Evolutionary conservation across 1,140 invertebrate genomes (phyloP), one percentile per base, ranked within the genome.

Genomic region (Calephelis nemesis): DNA sequence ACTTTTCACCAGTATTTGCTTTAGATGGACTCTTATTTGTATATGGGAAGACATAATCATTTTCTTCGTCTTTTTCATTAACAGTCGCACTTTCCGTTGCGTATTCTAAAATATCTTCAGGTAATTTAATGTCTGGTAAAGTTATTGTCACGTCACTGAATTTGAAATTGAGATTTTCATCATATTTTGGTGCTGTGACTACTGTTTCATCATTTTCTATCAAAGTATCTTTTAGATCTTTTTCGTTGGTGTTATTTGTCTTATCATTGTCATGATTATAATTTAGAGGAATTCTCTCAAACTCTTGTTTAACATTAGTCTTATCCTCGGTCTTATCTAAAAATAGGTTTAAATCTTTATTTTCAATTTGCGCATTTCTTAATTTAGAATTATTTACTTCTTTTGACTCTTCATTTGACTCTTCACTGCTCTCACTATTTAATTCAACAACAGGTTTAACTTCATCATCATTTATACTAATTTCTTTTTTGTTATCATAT

Each of bases 281-380:
- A 81, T 92, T 74, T 58, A 85, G 72, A 40, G 92, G 90, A 65
- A 92, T 91, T 75, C 87, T 82, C 84, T 92, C 90, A 75, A 92
- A 91, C 70, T 92, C 81, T 77, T 92, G 83, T 73, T 92, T 92
- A 8, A 89, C 75, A 63, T 90, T 74, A 42, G 50, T 68, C 52
- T 78, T 79, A 67, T 77, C 69, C 58, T 60, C 49, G 54, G 74
- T 65, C 19, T 72, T 71, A 49, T 71, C 45, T 54, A 15, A 67
- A 62, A 66, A 40, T 50, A 62, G 63, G 65, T 80, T 81, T 2
- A 79, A 74, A 13, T 63, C 71, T 9, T 65, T 65, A 13, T 76
- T 64, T 67, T 67, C 70, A 45, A 12, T 65, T 58, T 69, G 74
- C 68, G 72, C 65, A 81, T 77, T 42, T 71, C 71, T 62, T 74